A percentile compares a stretch with the other conserved stretches of the same genome.
Conservation (phyloP, 1,140 invertebrate genomes). For the Lucilia sericata region DNA sequence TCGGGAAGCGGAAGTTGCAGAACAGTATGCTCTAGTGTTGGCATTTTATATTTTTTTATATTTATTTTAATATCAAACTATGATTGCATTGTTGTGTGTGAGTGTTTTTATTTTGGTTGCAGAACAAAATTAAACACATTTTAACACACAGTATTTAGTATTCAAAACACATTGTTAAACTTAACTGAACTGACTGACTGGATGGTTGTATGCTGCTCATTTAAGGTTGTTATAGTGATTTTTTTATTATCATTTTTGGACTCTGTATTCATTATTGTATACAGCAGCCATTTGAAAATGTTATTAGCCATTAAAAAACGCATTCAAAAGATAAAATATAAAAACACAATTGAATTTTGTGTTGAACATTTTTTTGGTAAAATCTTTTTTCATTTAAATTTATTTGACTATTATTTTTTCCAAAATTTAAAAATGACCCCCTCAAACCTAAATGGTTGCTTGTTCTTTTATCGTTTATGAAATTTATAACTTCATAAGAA, state of each 20-base stretch:
- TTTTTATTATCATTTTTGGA: background rate
- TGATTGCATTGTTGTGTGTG: background rate
- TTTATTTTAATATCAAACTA: background rate
- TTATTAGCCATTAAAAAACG: slow-evolving; percentile 22
- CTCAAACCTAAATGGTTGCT: background rate
- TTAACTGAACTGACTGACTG: slow-evolving; percentile 36
- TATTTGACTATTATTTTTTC: background rate
- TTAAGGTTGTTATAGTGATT: slow-evolving; percentile 20
- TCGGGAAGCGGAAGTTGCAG: slow-evolving; percentile 30
- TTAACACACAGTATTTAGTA: slow-evolving; percentile 27
- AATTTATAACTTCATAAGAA: slow-evolving; percentile 47
- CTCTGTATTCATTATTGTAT: background rate
- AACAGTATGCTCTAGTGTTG: slow-evolving; percentile 23
- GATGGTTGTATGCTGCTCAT: slow-evolving; percentile 3
- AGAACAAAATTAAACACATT: background rate
- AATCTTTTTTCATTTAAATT: background rate
- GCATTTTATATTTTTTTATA: background rate
- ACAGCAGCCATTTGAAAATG: background rate
- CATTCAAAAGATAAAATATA: slow-evolving; percentile 3
- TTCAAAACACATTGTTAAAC: slow-evolving; percentile 40
- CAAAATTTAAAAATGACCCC: background rate
- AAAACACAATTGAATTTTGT: slow-evolving; percentile 38
- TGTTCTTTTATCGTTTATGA: slow-evolving; percentile 42
- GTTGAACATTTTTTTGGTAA: background rate
- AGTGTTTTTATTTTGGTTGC: background rate